phyloP scores from a whole-genome alignment of 2,113 vertebrate species.

The Ascaphus truei region DNA sequence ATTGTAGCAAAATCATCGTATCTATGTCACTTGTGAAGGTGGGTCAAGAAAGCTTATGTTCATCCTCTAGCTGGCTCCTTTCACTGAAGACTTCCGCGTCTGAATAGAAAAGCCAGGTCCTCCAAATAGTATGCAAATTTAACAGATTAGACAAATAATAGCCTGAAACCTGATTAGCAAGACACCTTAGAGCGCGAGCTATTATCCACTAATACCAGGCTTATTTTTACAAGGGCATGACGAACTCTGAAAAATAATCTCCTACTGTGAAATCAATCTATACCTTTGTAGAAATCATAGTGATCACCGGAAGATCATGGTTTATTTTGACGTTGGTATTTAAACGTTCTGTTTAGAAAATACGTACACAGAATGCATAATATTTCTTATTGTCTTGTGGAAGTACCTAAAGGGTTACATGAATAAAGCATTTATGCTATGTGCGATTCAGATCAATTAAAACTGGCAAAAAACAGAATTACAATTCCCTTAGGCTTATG shows the following conservation, averaged over 20 bases:
- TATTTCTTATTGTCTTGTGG: no score
- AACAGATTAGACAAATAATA: constrained; percentile 27
- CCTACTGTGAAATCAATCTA: neutral
- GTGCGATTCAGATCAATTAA: no score
- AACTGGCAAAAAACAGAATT: no score
- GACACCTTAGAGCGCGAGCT: constrained; percentile 22
- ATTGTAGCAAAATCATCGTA: neutral
- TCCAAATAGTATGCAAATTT: constrained; percentile 7
- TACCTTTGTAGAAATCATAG: no score
- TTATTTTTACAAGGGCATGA: constrained; percentile 26
- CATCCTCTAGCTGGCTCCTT: neutral
- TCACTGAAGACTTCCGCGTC: neutral
- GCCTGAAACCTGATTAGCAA: constrained; percentile 8
- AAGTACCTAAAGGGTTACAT: no score
- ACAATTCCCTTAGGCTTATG: no score
- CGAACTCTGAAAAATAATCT: constrained; percentile 9
- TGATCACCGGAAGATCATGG: no score
- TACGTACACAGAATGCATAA: no score
- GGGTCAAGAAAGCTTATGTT: neutral
- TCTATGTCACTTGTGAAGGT: neutral
- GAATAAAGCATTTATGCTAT: no score
- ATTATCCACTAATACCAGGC: constrained; percentile 22
- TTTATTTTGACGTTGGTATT: no score
- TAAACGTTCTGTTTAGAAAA: no score
- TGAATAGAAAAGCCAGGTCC: constrained; percentile 19